phyloP scores from a whole-genome alignment of 2,888 invertebrate species.

The Aricia artaxerxes region DNA sequence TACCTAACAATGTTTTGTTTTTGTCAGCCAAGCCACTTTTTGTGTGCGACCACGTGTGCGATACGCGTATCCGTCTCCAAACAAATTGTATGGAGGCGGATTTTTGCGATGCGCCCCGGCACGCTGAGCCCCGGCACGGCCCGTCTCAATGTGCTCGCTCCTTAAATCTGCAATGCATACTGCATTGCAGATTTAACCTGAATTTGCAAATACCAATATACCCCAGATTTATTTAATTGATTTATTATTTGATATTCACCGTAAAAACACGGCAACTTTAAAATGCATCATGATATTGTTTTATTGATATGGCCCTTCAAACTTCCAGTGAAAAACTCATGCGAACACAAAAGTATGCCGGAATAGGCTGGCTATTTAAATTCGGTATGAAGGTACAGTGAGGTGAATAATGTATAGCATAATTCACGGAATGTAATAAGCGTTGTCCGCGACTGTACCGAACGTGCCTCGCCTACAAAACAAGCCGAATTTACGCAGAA shows the following conservation, averaged over 20 bases:
- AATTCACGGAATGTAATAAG: slow-evolving; percentile 74
- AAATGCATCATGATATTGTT: neutral
- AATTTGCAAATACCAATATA: too few species aligned
- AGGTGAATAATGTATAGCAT: slow-evolving; percentile 45
- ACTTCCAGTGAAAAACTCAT: neutral
- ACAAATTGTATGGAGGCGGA: too few species aligned
- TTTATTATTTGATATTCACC: neutral
- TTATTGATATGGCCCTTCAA: neutral
- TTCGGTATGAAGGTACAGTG: slow-evolving; percentile 23
- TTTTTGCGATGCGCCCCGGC: too few species aligned
- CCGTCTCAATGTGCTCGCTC: too few species aligned
- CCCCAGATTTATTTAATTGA: neutral
- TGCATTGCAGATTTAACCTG: too few species aligned
- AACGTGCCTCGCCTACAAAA: slow-evolving; percentile 66
- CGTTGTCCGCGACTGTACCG: slow-evolving; percentile 50
- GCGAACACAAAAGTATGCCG: neutral
- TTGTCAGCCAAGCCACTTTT: too few species aligned
- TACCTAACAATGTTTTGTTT: too few species aligned
- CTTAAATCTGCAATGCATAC: too few species aligned
- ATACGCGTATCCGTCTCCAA: too few species aligned
- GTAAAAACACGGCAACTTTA: neutral
- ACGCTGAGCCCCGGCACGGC: too few species aligned
- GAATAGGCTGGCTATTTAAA: neutral
- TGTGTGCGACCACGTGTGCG: too few species aligned
- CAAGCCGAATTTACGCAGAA: slow-evolving; percentile 51